Evolutionary conservation across 2,797 vertebrate genomes (phyloP).

Genomic region (Euthynnus affinis): DNA sequence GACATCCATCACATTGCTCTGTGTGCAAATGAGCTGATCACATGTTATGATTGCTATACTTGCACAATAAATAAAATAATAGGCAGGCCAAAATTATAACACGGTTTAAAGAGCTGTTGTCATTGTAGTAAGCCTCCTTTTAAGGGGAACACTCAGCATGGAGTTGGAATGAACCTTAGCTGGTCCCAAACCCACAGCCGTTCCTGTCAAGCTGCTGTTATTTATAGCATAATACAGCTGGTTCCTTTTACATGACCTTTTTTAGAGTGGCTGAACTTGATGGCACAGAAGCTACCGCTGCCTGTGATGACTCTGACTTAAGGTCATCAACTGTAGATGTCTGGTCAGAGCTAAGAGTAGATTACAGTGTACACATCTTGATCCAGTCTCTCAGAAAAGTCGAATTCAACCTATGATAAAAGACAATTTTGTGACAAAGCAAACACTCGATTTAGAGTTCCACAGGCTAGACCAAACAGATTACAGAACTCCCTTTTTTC

Average conservation of each 20-base stretch:
- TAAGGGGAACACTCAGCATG: constrained; percentile 16
- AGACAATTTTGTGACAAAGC: constrained; percentile 13
- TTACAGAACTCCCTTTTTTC: neutral
- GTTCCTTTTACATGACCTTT: constrained; percentile 44
- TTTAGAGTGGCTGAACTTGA: constrained; percentile 52
- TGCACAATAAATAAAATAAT: constrained; percentile 1
- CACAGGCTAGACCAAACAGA: neutral
- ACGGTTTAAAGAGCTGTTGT: constrained; percentile 14
- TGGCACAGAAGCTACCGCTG: constrained; percentile 53
- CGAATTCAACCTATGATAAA: neutral
- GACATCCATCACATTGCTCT: constrained; percentile 38
- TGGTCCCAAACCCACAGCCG: constrained; percentile 35
- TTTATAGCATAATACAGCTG: constrained; percentile 66
- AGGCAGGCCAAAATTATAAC: neutral
- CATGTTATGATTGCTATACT: neutral
- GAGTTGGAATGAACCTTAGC: constrained; percentile 46
- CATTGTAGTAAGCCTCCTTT: neutral
- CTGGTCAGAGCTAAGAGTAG: constrained; percentile 16
- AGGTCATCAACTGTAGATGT: constrained; percentile 28
- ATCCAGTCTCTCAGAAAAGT: constrained; percentile 8
- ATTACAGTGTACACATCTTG: neutral
- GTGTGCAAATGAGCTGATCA: constrained; percentile 30
- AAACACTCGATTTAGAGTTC: constrained; percentile 8
- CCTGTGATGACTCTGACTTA: constrained; percentile 39
- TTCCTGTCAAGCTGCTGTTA: constrained; percentile 53